Base-by-base conservation (phyloP, 2,888 invertebrate genomes). In the Sphaerophoria taeniata region DNA sequence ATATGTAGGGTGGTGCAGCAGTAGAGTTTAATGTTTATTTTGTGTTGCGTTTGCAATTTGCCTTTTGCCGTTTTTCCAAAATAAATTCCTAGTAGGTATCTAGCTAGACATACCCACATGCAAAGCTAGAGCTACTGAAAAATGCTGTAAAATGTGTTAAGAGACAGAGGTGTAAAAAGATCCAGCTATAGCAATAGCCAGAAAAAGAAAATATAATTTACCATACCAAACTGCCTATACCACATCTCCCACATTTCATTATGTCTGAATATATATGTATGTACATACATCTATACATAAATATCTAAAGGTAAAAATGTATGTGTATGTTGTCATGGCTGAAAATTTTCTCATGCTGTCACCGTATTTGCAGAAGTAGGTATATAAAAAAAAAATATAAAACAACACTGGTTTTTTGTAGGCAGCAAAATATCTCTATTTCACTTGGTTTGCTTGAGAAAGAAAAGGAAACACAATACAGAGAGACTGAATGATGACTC, bases 21-120 rank as follows among this genome's bases (percentile, higher is more conserved):
- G 12, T 14, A 14, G 47, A 69, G 75, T 76, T 76, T 67, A 61
- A 80, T 69, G 81, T 81, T 81, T 85, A 81, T 85, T 85, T 85
- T 85, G 85, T 72, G 69, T 85, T 85, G 85, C 73, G 80, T 77
- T 85, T 70, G 85, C 85, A 85, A 76, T 81, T 81, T 81, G 81
- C 76, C 72, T 63, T 79, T 81, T 81, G 85, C 77, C 73, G 63
- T 79, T 81, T 76, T 80, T 45, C 61, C 67, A 33, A 73, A 77
- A 77, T 81, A 73, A 81, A 70, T 58, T 31, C 53, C 0, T 58
- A 55, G 61, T 36, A 47, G 33, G 24, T 43, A 39, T 6, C 7
- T 7, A 7, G 39, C 24, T 39, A 43, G 43, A 12, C 12, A 43
- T 43, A 43, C 43, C 43, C 49, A 45, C 3, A 58, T 47, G 5